These are phyloP conservation scores for Athalia rosae DNA, from an alignment of 2,888 invertebrate species.

Conservation along the genomic window DNA sequence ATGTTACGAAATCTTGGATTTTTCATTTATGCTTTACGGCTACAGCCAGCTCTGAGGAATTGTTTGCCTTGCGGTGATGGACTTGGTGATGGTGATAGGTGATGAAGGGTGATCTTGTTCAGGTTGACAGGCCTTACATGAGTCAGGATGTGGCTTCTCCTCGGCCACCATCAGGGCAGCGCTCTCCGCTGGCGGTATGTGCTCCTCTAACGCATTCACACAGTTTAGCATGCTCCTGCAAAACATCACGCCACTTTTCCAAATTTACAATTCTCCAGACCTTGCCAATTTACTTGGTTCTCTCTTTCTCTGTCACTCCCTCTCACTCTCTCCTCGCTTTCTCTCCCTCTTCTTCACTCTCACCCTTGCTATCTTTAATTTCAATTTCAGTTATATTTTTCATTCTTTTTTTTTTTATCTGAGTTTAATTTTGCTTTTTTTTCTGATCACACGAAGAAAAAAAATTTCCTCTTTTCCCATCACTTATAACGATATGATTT, in stretches of 20 bases:
- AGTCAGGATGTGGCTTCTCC: slow-evolving; percentile 86
- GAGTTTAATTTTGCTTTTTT: neutral
- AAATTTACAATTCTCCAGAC: slow-evolving; percentile 57
- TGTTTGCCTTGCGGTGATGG: slow-evolving; percentile 62
- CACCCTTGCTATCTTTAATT: slow-evolving; percentile 50
- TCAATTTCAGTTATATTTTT: slow-evolving; percentile 35
- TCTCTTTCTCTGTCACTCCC: slow-evolving; percentile 45
- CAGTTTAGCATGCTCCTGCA: slow-evolving; percentile 96
- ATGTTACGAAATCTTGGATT: slow-evolving; percentile 25
- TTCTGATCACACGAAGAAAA: neutral
- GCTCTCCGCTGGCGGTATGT: slow-evolving; percentile 88
- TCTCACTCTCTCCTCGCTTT: slow-evolving; percentile 31
- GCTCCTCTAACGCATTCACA: slow-evolving; percentile 94
- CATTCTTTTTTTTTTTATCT: neutral
- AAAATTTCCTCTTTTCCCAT: slow-evolving; percentile 1
- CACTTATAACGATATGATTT: neutral
- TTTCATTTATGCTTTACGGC: slow-evolving; percentile 50
- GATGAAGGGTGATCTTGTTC: slow-evolving; percentile 61
- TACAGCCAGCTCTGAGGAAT: slow-evolving; percentile 64
- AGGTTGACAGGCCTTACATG: slow-evolving; percentile 81
- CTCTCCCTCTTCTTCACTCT: slow-evolving; percentile 49
- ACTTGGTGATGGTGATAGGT: slow-evolving; percentile 61
- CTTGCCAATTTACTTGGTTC: slow-evolving; percentile 46
- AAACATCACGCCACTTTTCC: slow-evolving; percentile 74
- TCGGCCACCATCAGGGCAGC: slow-evolving; percentile 86